These are phyloP conservation scores for Acrossocheilus wenchowensis DNA, from an alignment of 2,797 vertebrate species.

Conservation along the genomic window DNA sequence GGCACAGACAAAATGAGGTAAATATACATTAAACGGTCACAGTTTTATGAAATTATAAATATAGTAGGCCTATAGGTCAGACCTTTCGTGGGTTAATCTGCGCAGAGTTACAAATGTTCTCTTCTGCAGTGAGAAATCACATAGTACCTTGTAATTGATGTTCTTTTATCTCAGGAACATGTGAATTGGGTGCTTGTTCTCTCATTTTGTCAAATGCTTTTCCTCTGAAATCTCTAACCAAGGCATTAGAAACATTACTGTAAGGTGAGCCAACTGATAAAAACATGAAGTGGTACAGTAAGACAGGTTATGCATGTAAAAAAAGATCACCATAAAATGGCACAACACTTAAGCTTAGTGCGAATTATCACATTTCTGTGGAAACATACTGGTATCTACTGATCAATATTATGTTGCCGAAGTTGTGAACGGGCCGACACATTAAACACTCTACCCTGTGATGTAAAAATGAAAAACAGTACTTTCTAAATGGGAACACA, in stretches of 20 bases:
- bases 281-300: neutral
- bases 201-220: neutral
- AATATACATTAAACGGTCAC: slow-evolving; percentile 51
- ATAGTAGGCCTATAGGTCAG: neutral
- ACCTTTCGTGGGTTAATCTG: neutral
- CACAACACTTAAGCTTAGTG: slow-evolving; percentile 21
- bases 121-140: slow-evolving; percentile 9
- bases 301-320: neutral
- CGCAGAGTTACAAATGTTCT: neutral
- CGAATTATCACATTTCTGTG: slow-evolving; percentile 6
- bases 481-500: neutral
- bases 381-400: neutral
- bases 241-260: neutral
- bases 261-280: neutral
- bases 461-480: neutral
- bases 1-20: slow-evolving; percentile 59
- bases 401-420: neutral
- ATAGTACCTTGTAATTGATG: slow-evolving; percentile 33
- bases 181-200: neutral
- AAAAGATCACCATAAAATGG: neutral
- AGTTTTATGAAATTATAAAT: slow-evolving; percentile 41
- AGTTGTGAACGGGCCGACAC: neutral
- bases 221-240: neutral
- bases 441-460: neutral
- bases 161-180: neutral